phyloP scores from a whole-genome alignment of 2,888 invertebrate genomes.

The Drosophila subquinaria region DNA sequence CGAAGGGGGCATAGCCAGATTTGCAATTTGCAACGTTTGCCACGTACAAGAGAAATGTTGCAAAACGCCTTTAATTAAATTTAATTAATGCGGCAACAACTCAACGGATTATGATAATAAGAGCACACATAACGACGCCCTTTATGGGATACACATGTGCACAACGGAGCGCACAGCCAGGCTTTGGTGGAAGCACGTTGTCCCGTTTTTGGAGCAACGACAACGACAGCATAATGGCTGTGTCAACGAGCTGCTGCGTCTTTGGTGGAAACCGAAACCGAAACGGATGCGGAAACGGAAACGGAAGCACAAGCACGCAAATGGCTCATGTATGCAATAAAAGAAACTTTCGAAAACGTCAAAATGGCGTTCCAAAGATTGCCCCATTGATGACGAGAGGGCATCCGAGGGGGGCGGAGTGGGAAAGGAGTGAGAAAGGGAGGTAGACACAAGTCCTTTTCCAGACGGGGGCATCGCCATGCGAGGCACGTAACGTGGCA shows the following conservation, averaged over 20 bases:
- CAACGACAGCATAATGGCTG: slow-evolving; percentile 75
- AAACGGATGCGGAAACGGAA: slow-evolving; percentile 45
- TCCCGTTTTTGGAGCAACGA: slow-evolving; percentile 65
- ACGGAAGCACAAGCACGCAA: slow-evolving; percentile 74
- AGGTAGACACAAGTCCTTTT: slow-evolving; percentile 1
- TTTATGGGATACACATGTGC: slow-evolving; percentile 77
- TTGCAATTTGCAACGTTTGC: slow-evolving; percentile 65
- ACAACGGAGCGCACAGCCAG: slow-evolving; percentile 21
- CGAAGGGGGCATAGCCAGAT: slow-evolving; percentile 19
- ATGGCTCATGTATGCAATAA: slow-evolving; percentile 83
- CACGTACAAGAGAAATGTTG: slow-evolving; percentile 76
- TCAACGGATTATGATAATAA: slow-evolving; percentile 83
- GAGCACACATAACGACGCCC: slow-evolving; percentile 71
- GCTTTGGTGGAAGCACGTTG: too few relatives aligned
- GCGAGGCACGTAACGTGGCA: slow-evolving; percentile 75
- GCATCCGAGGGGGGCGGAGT: background rate
- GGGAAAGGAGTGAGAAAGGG: background rate
- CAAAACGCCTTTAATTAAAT: slow-evolving; percentile 84
- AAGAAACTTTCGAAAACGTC: slow-evolving; percentile 82
- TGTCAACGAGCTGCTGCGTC: slow-evolving; percentile 76
- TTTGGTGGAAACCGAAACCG: slow-evolving; percentile 61
- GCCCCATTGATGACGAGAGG: slow-evolving; percentile 68
- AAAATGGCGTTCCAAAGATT: slow-evolving; percentile 80
- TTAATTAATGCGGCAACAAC: slow-evolving; percentile 83
- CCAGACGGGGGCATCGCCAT: slow-evolving; percentile 57